These are phyloP conservation scores for Anadara kagoshimensis DNA, from an alignment of 1,140 invertebrate genomes.

Conservation along the genomic window DNA sequence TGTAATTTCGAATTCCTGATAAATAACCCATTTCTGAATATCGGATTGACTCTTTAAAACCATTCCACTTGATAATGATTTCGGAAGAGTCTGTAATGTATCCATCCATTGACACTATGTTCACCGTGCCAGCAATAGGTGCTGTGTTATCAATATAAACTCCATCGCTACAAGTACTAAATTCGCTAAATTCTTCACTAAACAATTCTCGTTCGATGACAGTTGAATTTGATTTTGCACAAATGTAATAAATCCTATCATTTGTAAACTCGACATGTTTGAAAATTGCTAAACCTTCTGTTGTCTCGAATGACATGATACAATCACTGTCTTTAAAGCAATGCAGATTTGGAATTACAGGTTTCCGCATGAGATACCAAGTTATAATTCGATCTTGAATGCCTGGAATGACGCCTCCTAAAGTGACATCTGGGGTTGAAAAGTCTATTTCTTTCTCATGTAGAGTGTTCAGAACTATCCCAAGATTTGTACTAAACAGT, in stretches of 20 bases:
- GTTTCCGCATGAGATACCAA: slow-evolving; percentile 35
- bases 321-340: slow-evolving; percentile 24
- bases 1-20: slow-evolving; percentile 28
- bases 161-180: slow-evolving; percentile 44
- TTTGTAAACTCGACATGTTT: neutral
- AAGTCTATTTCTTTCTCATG: slow-evolving; percentile 15
- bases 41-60: slow-evolving; percentile 38
- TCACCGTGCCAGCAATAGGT: slow-evolving; percentile 35
- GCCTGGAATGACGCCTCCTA: neutral
- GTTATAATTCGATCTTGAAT: neutral
- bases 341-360: neutral
- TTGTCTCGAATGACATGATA: neutral
- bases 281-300: slow-evolving; percentile 7
- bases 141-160: slow-evolving; percentile 42
- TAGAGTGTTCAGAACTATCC: neutral
- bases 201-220: slow-evolving; percentile 5
- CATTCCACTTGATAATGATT: slow-evolving; percentile 38
- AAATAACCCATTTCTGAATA: slow-evolving; percentile 1
- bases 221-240: slow-evolving; percentile 28
- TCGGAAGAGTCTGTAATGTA: slow-evolving; percentile 26
- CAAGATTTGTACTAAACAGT: slow-evolving; percentile 5
- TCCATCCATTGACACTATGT: slow-evolving; percentile 33
- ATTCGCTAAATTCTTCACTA: slow-evolving; percentile 18
- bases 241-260: slow-evolving; percentile 20
- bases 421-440: neutral